phyloP scores from a whole-genome alignment of 2,113 vertebrate genomes.

The Fregata magnificens region DNA sequence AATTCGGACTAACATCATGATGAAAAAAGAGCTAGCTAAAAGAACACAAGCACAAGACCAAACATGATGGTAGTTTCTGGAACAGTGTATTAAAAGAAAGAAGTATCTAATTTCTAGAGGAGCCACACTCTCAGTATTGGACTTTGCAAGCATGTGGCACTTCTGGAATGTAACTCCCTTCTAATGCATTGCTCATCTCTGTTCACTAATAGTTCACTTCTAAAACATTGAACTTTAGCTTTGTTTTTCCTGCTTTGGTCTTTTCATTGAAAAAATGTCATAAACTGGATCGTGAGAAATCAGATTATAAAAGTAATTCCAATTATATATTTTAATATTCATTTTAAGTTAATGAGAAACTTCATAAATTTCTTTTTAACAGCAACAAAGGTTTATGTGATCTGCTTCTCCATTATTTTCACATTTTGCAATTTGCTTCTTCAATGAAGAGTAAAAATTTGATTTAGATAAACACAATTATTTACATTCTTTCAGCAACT shows the following conservation, averaged over 20 bases:
- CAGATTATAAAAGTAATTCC: background rate
- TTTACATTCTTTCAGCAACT: conserved; percentile 12
- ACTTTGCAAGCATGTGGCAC: background rate
- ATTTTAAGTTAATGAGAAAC: background rate
- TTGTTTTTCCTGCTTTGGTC: background rate
- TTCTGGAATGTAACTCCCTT: background rate
- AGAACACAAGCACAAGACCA: background rate
- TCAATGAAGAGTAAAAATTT: conserved; percentile 46
- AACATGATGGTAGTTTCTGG: background rate
- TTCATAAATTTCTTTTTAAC: background rate
- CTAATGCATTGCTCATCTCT: background rate
- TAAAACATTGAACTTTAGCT: background rate
- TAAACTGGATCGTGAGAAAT: background rate
- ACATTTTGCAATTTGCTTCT: conserved; percentile 32
- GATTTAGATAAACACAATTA: conserved; percentile 52
- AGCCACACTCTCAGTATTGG: background rate
- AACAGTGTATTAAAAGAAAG: background rate
- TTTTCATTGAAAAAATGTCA: background rate
- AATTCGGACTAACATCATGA: background rate
- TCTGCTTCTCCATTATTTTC: background rate
- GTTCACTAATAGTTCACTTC: background rate
- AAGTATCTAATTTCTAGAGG: background rate
- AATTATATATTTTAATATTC: background rate
- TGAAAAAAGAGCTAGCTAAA: background rate
- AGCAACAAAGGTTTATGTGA: background rate